These are phyloP conservation scores for Zosterops lateralis DNA, from an alignment of 2,113 vertebrate genomes.

Conservation along the genomic window DNA sequence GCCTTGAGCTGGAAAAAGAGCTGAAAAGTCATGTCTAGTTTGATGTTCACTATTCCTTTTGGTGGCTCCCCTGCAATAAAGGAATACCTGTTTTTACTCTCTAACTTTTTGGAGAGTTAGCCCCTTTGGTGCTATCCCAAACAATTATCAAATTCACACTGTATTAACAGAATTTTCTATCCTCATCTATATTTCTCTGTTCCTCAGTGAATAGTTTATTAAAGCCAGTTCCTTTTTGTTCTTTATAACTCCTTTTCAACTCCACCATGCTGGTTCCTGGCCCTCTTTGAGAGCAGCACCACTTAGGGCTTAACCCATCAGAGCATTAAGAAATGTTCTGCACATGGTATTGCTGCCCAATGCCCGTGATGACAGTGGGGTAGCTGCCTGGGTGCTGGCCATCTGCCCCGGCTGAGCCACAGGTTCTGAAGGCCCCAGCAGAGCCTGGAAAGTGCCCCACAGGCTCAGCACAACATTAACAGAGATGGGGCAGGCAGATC, in stretches of 20 bases:
- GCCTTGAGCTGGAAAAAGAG: neutral
- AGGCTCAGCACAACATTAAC: neutral
- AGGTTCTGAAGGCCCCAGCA: neutral
- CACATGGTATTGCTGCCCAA: neutral
- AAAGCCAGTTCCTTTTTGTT: neutral
- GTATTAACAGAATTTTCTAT: neutral
- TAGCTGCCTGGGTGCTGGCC: neutral
- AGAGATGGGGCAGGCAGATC: neutral
- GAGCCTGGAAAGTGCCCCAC: neutral
- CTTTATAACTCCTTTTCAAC: neutral
- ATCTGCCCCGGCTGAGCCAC: neutral
- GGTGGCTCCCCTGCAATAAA: neutral
- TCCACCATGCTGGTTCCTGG: neutral
- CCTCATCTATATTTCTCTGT: neutral
- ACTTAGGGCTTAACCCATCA: neutral
- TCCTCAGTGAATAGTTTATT: neutral
- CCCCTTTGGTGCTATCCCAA: neutral
- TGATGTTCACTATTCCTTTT: neutral
- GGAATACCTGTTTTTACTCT: neutral
- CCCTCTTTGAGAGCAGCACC: neutral
- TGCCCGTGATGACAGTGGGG: rapidly evolving
- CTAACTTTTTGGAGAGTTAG: neutral
- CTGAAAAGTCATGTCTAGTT: neutral
- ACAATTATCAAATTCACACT: neutral
- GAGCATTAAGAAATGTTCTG: neutral